phyloP scores from a whole-genome alignment of 1,140 invertebrate species.

The Cydia amplana region DNA sequence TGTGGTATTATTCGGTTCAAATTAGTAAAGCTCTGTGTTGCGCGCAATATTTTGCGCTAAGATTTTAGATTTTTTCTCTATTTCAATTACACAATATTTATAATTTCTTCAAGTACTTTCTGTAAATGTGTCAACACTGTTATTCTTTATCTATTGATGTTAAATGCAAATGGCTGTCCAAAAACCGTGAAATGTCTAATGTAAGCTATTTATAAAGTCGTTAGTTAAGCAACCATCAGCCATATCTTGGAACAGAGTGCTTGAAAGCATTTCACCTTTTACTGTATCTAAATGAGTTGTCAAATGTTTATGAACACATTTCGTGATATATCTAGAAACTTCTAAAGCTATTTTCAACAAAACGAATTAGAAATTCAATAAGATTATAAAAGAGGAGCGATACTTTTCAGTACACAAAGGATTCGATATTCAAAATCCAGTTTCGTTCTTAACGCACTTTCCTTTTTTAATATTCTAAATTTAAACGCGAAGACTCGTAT shows the following conservation, averaged over 20 bases:
- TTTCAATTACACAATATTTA: background rate
- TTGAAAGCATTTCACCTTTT: slow-evolving; percentile 32
- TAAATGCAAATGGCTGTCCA: slow-evolving; percentile 34
- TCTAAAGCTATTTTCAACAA: background rate
- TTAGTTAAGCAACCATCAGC: slow-evolving; percentile 33
- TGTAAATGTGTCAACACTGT: slow-evolving; percentile 1
- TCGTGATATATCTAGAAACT: slow-evolving; percentile 17
- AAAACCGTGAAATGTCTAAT: slow-evolving; percentile 31
- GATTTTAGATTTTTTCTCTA: too few species aligned
- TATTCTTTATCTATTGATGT: slow-evolving; percentile 29
- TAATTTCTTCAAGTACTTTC: background rate
- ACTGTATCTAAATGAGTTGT: slow-evolving; percentile 30
- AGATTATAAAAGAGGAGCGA: background rate
- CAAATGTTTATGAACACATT: slow-evolving; percentile 29
- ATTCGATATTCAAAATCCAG: slow-evolving; percentile 2
- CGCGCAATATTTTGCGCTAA: too few species aligned
- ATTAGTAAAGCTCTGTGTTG: too few species aligned
- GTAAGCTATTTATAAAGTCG: slow-evolving; percentile 32
- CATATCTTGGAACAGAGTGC: slow-evolving; percentile 29
- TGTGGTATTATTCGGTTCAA: too few species aligned
- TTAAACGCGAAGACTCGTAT: slow-evolving; percentile 8
- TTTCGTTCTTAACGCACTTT: slow-evolving; percentile 3
- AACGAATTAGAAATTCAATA: slow-evolving; percentile 26
- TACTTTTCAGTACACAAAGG: background rate
- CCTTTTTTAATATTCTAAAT: slow-evolving; percentile 8